Evolutionary conservation across 2,113 vertebrate species (phyloP).

Genomic region (Burhinus oedicnemus): DNA sequence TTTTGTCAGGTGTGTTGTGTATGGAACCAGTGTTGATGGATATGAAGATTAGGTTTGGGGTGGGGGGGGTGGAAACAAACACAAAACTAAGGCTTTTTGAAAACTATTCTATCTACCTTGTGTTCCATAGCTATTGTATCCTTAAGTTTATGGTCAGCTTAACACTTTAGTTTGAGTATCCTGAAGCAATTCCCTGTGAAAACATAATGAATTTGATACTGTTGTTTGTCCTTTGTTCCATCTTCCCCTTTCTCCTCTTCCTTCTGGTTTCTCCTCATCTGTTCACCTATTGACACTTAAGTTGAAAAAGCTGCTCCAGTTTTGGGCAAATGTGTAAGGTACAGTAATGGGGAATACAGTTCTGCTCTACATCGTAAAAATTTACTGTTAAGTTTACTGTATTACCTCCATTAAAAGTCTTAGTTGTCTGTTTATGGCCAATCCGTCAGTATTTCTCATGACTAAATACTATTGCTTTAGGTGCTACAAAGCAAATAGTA

Average conservation of each 20-base stretch:
- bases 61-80: no score
- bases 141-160: constrained; percentile 18
- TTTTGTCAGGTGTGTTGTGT: constrained; percentile 45
- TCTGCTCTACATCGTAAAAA: background rate
- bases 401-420: constrained; percentile 15
- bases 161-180: background rate
- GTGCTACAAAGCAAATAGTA: constrained; percentile 17
- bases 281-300: background rate
- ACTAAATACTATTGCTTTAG: constrained; percentile 6
- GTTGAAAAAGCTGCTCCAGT: constrained; percentile 30
- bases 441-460: constrained; percentile 32
- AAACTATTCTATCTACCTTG: background rate
- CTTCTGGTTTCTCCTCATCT: constrained; percentile 3
- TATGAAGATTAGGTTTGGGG: background rate
- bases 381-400: constrained; percentile 10
- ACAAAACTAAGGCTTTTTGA: background rate
- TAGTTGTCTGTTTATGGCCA: background rate
- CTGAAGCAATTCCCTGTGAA: constrained; percentile 2
- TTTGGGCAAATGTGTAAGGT: constrained; percentile 16
- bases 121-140: constrained; percentile 32
- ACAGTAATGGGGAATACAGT: background rate
- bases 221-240: background rate
- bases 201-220: background rate
- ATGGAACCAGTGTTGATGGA: constrained; percentile 47
- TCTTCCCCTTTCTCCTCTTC: background rate